phyloP scores from a whole-genome alignment of 2,113 vertebrate species.

The Casuarius casuarius region DNA sequence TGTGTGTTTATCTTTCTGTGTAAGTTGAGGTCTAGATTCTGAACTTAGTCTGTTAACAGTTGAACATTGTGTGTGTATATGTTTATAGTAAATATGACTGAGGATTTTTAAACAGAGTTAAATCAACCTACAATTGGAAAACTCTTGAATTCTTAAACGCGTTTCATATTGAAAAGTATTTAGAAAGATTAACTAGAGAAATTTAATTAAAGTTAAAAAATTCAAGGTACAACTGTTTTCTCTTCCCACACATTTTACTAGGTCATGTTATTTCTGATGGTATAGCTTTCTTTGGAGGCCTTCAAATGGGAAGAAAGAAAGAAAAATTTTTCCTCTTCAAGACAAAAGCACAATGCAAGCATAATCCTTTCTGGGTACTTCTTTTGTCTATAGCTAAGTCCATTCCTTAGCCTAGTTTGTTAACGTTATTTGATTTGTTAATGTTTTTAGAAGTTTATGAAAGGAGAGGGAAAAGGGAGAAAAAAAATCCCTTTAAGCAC shows the following conservation, averaged over 20 bases:
- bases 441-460: slow-evolving; percentile 4
- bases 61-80: rapidly evolving
- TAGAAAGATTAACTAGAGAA: not conserved
- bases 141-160: not conserved
- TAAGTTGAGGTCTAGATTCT: not conserved
- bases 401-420: slow-evolving; percentile 22
- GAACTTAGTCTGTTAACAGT: not conserved
- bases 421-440: not conserved
- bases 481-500: not conserved
- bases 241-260: not conserved
- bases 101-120: not conserved
- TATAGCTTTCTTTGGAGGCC: not conserved
- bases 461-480: not conserved
- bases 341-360: not conserved
- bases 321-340: slow-evolving; percentile 30
- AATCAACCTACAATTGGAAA: not conserved
- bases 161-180: not conserved
- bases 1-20: not conserved
- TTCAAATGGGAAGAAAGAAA: not conserved
- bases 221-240: not conserved
- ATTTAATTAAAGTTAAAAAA: not conserved
- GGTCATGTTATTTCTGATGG: slow-evolving; percentile 5
- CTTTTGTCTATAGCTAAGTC: slow-evolving; percentile 8
- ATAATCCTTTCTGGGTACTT: slow-evolving; percentile 26
- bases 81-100: not conserved